Percentiles rank a stretch among this genome's conserved stretches.
phyloP scores from a whole-genome alignment of 2,797 vertebrate genomes.

The Neosilurus hyrtlii region DNA sequence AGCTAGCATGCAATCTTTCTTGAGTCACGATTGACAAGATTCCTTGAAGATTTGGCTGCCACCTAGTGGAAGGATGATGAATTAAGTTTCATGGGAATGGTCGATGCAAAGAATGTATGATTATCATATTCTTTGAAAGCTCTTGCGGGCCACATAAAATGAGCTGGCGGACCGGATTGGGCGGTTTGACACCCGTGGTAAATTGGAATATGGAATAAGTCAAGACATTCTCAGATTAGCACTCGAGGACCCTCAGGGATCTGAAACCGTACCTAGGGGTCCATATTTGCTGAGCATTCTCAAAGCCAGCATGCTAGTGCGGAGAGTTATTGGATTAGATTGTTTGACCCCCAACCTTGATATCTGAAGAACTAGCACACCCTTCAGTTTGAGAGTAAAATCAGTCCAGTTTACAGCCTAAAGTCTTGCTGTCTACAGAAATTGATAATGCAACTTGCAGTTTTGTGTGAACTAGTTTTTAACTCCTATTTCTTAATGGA shows the following conservation, averaged over 20 bases:
- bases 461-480: background rate
- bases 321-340: background rate
- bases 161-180: too few relatives aligned
- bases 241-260: background rate
- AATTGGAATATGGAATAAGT: background rate
- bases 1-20: too few relatives aligned
- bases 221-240: background rate
- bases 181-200: too few relatives aligned
- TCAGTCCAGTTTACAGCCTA: background rate
- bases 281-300: background rate
- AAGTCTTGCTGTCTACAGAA: background rate
- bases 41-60: too few relatives aligned
- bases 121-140: too few relatives aligned
- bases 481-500: slow-evolving; percentile 26
- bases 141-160: too few relatives aligned
- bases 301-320: background rate
- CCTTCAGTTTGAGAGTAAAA: background rate
- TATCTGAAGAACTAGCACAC: too few relatives aligned
- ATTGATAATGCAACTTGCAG: background rate
- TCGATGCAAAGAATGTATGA: too few relatives aligned
- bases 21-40: too few relatives aligned
- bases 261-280: background rate
- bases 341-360: background rate
- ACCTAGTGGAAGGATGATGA: too few relatives aligned
- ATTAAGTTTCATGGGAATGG: too few relatives aligned